Base-by-base conservation (phyloP, 2,797 vertebrate species). In the Channa striata region DNA sequence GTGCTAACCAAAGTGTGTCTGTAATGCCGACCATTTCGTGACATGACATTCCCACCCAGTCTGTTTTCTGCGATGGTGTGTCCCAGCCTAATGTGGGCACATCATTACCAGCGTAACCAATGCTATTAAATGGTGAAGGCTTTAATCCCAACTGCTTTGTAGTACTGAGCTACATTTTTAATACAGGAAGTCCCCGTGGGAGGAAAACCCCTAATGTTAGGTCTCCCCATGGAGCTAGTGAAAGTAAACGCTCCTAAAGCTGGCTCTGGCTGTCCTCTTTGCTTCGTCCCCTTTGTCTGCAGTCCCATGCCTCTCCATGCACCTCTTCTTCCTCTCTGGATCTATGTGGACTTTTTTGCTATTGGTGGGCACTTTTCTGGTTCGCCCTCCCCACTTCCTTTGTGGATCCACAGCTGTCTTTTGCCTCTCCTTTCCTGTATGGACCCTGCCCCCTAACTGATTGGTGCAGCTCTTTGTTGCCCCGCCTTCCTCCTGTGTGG, bases 321-420 rank as follows among this genome's bases (percentile, higher is more conserved):
- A 85, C 83, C 82, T 88, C 71, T 73, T 90, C 86, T 86, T 89
- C 80, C 72, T 88, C 81, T 88, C 66, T 88, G 87, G 86, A 91
- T 79, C 66, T 83, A 56, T 88, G 72, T 78, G 89, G 87, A 89
- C 78, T 74, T 68, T 93, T 93, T 95, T 91, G 90, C 94, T 94
- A 70, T 93, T 60, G 65, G 70, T 80, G 87, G 86, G 66, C 81
- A 66, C 77, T 65, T 76, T 59, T 86, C 73, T 87, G 66, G 67
- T 34, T 74, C 17, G 49, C 72, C 65, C 72, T n/a, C n/a, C 64
- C 76, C 25, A 30, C 25, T 75, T 76, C 80, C 86, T 90, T 78
- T 89, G 78, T 87, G 82, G 86, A 90, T 79, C 87, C 83, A 82
- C 86, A 68, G 76, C 87, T 89, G 74, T 84, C 76, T 87, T 78